Percentiles rank a stretch among this genome's conserved stretches.
phyloP scores from a whole-genome alignment of 1,140 invertebrate species.

The Physella acuta region DNA sequence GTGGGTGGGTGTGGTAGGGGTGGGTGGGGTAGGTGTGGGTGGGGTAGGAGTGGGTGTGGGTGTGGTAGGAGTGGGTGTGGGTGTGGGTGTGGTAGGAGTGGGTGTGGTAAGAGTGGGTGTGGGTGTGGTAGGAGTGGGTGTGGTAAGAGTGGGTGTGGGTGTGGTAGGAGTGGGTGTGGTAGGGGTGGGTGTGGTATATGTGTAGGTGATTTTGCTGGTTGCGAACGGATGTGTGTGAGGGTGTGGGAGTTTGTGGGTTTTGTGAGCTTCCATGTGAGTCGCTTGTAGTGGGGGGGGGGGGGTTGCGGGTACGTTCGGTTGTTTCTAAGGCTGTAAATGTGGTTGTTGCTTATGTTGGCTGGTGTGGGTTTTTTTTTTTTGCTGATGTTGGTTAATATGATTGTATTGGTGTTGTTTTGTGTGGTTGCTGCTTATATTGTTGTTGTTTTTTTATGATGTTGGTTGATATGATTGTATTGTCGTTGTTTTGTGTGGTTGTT shows the following conservation, averaged over 20 bases:
- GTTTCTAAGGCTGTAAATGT: too few relatives aligned
- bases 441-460: too few relatives aligned
- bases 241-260: not conserved
- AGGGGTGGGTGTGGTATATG: not conserved
- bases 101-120: conserved; percentile 28
- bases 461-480: too few relatives aligned
- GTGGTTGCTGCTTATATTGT: too few relatives aligned
- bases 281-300: not conserved
- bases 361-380: too few relatives aligned
- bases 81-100: conserved; percentile 27
- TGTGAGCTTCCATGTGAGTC: not conserved
- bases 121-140: too few relatives aligned
- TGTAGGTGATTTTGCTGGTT: not conserved
- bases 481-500: too few relatives aligned
- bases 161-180: not conserved
- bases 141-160: not conserved
- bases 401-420: too few relatives aligned
- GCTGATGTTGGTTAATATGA: too few relatives aligned
- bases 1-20: not conserved
- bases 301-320: too few relatives aligned
- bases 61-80: conserved; percentile 16
- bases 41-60: not conserved
- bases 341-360: too few relatives aligned
- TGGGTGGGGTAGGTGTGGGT: not conserved
- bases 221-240: not conserved